phyloP scores from a whole-genome alignment of 2,797 vertebrate genomes.

The Lutjanus argentimaculatus region DNA sequence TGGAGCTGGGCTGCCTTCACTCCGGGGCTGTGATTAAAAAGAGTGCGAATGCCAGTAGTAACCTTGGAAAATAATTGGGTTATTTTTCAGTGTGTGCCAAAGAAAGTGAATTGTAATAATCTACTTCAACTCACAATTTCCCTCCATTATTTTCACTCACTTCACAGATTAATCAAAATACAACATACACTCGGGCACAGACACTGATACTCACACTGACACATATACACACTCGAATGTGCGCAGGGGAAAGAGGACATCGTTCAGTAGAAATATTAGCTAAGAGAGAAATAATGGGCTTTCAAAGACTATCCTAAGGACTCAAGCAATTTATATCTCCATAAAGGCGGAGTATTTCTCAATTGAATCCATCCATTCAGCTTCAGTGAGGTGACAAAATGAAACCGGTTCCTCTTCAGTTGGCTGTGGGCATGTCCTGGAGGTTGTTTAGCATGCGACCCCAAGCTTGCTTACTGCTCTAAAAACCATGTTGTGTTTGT shows the following conservation, averaged over 20 bases:
- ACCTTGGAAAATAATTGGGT: constrained; percentile 78
- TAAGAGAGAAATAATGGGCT: constrained; percentile 30
- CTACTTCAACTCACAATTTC: constrained; percentile 61
- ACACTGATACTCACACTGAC: constrained; percentile 2
- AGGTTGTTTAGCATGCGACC: constrained; percentile 51
- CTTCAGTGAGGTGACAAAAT: constrained; percentile 36
- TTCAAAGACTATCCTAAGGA: constrained; percentile 9
- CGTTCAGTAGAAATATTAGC: constrained; percentile 29
- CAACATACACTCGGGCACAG: constrained; percentile 10
- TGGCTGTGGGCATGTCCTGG: constrained; percentile 31
- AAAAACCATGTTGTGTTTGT: constrained; percentile 47
- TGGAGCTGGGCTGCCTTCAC: constrained; percentile 45
- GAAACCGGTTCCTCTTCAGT: constrained; percentile 10
- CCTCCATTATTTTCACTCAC: constrained; percentile 67
- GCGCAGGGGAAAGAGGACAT: background rate
- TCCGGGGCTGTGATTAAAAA: constrained; percentile 67
- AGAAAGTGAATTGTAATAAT: constrained; percentile 74
- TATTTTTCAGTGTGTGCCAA: constrained; percentile 71
- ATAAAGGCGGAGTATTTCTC: constrained; percentile 20
- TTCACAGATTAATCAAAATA: constrained; percentile 66
- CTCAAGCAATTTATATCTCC: constrained; percentile 36
- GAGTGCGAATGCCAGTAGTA: constrained; percentile 53
- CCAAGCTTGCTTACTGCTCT: constrained; percentile 27
- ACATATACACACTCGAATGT: constrained; percentile 12
- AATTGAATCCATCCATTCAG: constrained; percentile 36